Percentiles rank a stretch among this genome's conserved stretches.
phyloP scores from a whole-genome alignment of 2,888 invertebrate species.

The Noctua pronuba region DNA sequence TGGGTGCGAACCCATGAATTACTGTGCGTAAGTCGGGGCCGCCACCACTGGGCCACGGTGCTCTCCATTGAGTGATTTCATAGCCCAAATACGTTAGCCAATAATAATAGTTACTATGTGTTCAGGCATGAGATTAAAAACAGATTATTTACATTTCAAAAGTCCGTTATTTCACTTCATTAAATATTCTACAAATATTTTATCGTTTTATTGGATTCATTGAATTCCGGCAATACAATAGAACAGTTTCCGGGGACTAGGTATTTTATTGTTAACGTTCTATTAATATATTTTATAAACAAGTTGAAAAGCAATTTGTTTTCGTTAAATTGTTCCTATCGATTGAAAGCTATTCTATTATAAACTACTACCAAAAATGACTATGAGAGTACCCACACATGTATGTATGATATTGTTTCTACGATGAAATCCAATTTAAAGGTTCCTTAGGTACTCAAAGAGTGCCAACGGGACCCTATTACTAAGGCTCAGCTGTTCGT shows the following conservation, averaged over 20 bases:
- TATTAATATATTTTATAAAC: background rate
- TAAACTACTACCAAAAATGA: background rate
- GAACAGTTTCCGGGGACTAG: slow-evolving; percentile 14
- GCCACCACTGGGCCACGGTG: too few species aligned
- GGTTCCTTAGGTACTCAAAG: background rate
- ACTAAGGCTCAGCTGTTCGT: background rate
- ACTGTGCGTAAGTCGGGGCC: too few species aligned
- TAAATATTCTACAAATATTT: slow-evolving; percentile 10
- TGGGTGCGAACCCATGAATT: too few species aligned
- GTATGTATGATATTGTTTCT: background rate
- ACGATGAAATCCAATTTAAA: background rate
- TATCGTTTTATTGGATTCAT: slow-evolving; percentile 23
- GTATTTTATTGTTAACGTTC: slow-evolving; percentile 4
- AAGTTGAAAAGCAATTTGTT: background rate
- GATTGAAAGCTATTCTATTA: background rate
- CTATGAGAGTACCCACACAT: background rate
- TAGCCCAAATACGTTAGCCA: background rate
- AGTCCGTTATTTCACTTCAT: background rate
- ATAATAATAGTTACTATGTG: background rate
- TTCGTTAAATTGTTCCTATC: slow-evolving; percentile 4
- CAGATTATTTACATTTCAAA: background rate
- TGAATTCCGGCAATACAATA: slow-evolving; percentile 25
- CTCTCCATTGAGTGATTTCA: too few species aligned
- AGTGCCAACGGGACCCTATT: background rate
- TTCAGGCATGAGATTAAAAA: background rate